Conservation (phyloP, 2,888 invertebrate genomes). For the Xanthorhoe designata region DNA sequence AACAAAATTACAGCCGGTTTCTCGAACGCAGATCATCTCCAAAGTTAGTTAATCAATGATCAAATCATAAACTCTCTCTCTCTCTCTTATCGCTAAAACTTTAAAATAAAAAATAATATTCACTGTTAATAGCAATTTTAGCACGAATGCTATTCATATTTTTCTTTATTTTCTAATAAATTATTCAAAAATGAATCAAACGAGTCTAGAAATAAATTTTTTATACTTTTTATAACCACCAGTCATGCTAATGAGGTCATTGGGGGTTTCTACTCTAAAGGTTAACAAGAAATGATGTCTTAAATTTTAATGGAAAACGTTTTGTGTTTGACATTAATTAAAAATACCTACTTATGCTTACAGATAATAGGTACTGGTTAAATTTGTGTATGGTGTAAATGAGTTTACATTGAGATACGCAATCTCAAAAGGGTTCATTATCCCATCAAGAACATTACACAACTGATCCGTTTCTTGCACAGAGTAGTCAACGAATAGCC, state of each 20-base stretch:
- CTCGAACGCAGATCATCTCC: too few species aligned
- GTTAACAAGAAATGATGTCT: slow-evolving; percentile 23
- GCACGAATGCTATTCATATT: too few species aligned
- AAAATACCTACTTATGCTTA: neutral
- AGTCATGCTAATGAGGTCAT: slow-evolving; percentile 31
- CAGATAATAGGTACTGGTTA: neutral
- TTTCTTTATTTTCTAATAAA: neutral
- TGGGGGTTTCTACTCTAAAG: slow-evolving; percentile 27
- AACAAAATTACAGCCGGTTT: too few species aligned
- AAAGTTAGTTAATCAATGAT: too few species aligned
- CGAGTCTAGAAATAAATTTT: slow-evolving; percentile 37
- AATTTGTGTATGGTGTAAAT: neutral
- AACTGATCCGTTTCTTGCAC: slow-evolving; percentile 8
- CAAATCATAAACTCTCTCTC: too few species aligned
- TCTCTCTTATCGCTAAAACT: too few species aligned
- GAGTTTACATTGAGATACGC: neutral
- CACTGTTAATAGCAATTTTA: too few species aligned
- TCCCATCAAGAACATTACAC: slow-evolving; percentile 3
- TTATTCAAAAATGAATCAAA: slow-evolving; percentile 33
- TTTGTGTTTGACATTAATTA: slow-evolving; percentile 11
- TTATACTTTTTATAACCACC: slow-evolving; percentile 16
- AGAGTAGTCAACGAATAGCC: neutral
- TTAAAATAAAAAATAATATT: too few species aligned
- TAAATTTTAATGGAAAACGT: slow-evolving; percentile 6
- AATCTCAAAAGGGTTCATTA: neutral